Base-by-base conservation (phyloP, 2,113 vertebrate species). In the Naja naja region DNA sequence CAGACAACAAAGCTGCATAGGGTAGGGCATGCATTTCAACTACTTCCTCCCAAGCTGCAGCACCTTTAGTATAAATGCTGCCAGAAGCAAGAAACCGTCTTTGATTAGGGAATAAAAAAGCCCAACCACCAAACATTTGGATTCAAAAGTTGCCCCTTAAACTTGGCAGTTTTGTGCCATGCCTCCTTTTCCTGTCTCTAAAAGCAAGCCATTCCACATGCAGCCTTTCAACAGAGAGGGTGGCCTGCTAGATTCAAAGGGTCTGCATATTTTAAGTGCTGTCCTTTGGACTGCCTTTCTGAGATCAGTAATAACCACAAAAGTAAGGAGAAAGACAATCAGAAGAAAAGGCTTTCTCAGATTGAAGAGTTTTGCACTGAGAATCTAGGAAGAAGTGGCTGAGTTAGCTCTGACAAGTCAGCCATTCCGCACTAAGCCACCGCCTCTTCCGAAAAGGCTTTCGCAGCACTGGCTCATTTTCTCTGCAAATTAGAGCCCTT, bases 401-500 rank as follows among this genome's bases (percentile, higher is more conserved):
- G 93, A 92, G 94, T 94, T 92, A 88, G 91, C 88, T 85, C 93
- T 11, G 14, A 23, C 53, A 91, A 85, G 86, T 87, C 60, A 91
- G 49, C 54, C 52, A 53, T 69, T 58, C 86, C 86, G 89, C 90
- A n/a, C 60, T 88, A 91, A 93, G 53, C 86, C 90, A n/a, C 47
- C 64, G 47, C 58, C 81, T 69, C 49, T 52, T 85, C 88, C 7
- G 6, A 88, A 86, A 64, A 85, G 60, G 34, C 55, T 94, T 39
- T 34, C 23, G 49, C 87, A 0, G 9, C 89, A 60, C 55, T 11
- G 5, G 14, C 18, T 39, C 9, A 52, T 64, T 23, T 54, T 22
- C 34, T 53, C 30, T 98, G 97, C 98, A 97, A 97, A 97, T 95
- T 94, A 91, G 97, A 98, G 98, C 97, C 97, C 97, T 98, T 97